These are phyloP conservation scores for Euwallacea fornicatus DNA, from an alignment of 1,140 invertebrate species.

Conservation along the genomic window DNA sequence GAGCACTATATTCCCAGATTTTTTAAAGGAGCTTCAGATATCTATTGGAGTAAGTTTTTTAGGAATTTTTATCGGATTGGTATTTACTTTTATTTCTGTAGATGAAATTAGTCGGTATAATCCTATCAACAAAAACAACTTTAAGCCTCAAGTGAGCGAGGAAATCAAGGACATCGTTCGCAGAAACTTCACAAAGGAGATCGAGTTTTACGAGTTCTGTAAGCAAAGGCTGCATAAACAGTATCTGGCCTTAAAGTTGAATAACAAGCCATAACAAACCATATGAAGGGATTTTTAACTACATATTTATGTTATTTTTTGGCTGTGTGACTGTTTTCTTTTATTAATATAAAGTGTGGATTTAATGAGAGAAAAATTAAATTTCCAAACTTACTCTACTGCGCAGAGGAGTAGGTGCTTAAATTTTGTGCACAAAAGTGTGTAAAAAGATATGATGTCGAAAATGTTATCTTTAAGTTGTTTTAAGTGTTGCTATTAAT, in stretches of 20 bases:
- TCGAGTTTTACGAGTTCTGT: slow-evolving; percentile 91
- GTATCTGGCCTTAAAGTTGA: slow-evolving; percentile 66
- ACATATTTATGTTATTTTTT: too few species aligned
- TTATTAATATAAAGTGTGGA: too few species aligned
- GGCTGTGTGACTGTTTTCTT: too few species aligned
- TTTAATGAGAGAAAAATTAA: too few species aligned
- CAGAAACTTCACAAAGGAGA: slow-evolving; percentile 84
- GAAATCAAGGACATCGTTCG: slow-evolving; percentile 84
- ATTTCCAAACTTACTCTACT: too few species aligned
- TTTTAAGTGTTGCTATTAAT: too few species aligned
- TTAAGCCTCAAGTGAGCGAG: slow-evolving; percentile 84
- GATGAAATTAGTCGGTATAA: slow-evolving; percentile 74
- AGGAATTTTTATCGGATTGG: slow-evolving; percentile 57
- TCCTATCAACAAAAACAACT: slow-evolving; percentile 81
- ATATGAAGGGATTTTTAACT: too few species aligned
- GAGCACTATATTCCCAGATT: slow-evolving; percentile 84
- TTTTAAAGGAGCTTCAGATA: slow-evolving; percentile 73
- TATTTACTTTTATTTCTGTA: slow-evolving; percentile 53
- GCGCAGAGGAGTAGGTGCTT: too few species aligned
- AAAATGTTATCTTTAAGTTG: too few species aligned
- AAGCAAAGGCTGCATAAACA: slow-evolving; percentile 81
- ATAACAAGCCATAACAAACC: slow-evolving; percentile 22
- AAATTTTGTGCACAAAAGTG: too few species aligned
- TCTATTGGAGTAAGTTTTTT: slow-evolving; percentile 74
- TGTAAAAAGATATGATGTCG: too few species aligned